These are phyloP conservation scores for Stictonetta naevosa DNA, from an alignment of 2,113 vertebrate genomes.

Conservation along the genomic window DNA sequence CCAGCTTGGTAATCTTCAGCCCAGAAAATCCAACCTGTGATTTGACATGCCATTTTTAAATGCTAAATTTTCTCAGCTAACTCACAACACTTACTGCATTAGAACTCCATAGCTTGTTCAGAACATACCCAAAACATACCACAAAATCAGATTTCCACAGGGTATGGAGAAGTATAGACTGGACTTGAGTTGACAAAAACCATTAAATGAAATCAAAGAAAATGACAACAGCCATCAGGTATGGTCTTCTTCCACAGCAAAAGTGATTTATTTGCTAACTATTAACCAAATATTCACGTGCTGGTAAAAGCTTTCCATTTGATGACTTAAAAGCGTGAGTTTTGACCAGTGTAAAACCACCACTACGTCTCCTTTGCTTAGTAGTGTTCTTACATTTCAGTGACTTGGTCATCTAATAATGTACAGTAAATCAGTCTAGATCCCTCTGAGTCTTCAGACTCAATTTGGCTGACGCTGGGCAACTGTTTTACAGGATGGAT, in stretches of 20 bases:
- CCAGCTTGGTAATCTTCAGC: background rate
- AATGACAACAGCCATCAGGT: background rate
- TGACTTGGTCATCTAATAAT: background rate
- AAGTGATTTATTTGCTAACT: background rate
- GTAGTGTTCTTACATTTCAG: background rate
- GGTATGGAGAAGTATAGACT: background rate
- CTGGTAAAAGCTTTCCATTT: background rate
- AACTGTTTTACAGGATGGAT: background rate
- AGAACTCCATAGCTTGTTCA: background rate
- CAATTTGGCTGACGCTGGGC: background rate
- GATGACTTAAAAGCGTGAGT: background rate
- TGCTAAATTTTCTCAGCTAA: background rate
- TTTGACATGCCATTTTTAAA: background rate
- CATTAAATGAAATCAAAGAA: background rate
- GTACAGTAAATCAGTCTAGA: background rate
- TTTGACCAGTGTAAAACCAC: background rate
- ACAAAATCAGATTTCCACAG: background rate
- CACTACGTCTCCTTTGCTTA: background rate
- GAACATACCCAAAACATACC: background rate
- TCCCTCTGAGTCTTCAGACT: background rate
- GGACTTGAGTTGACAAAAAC: background rate
- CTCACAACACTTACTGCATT: background rate
- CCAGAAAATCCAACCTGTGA: background rate
- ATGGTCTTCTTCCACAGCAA: background rate
- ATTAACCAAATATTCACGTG: background rate